These are phyloP conservation scores for Apantesis nais DNA, from an alignment of 2,888 invertebrate genomes.

Conservation along the genomic window DNA sequence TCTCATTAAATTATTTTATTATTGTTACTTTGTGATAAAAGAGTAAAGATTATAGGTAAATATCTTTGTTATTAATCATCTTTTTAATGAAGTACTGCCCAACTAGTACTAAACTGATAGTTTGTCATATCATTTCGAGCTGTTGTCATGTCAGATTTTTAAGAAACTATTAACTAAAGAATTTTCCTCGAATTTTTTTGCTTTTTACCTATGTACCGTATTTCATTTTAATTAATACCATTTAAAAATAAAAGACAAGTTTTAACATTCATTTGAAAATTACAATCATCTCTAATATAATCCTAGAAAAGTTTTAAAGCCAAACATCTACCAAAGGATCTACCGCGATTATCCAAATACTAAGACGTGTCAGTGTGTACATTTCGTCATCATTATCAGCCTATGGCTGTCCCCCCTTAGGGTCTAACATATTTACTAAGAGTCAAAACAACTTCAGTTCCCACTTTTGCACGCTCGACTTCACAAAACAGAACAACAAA, in stretches of 20 bases:
- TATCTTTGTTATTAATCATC: not conserved
- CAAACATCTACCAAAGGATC: not conserved
- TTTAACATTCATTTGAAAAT: not conserved
- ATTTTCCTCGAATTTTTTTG: too few relatives aligned
- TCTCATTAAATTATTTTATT: constrained; percentile 33
- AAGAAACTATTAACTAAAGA: too few relatives aligned
- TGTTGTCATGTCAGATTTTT: not conserved
- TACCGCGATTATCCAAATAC: not conserved
- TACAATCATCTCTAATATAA: not conserved
- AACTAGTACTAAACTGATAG: not conserved
- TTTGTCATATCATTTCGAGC: too few relatives aligned
- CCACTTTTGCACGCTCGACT: not conserved
- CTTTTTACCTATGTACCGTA: too few relatives aligned
- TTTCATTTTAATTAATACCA: too few relatives aligned
- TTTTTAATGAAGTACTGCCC: not conserved
- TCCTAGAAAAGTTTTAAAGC: not conserved
- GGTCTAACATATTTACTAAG: not conserved
- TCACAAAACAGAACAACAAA: not conserved
- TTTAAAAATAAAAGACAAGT: not conserved
- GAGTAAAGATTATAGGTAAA: too few relatives aligned
- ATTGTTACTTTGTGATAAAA: constrained; percentile 15
- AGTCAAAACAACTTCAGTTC: not conserved
- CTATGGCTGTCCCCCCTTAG: too few relatives aligned
- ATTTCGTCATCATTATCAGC: too few relatives aligned
- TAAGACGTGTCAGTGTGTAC: not conserved